Evolutionary conservation across 2,113 vertebrate genomes (phyloP).

Genomic region (Lagopus muta): DNA sequence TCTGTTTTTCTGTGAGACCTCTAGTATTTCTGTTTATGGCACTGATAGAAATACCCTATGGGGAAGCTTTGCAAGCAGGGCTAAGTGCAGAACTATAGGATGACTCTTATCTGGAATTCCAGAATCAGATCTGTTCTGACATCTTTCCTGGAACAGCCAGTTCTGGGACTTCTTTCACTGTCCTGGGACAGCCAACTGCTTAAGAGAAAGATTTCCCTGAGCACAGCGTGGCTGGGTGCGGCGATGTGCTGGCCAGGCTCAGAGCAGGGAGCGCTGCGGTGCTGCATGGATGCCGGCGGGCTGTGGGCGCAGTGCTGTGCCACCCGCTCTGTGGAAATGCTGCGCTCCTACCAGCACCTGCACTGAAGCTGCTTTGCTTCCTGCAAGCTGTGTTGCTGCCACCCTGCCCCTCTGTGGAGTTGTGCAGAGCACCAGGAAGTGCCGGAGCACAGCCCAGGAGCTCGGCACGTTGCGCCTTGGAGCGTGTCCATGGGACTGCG

Average conservation of each 20-base stretch:
- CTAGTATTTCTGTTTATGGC: neutral
- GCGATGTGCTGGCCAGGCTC: neutral
- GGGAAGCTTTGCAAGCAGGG: neutral
- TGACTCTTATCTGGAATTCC: no score
- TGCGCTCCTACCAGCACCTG: neutral
- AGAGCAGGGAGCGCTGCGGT: neutral
- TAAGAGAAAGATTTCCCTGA: neutral
- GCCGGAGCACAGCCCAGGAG: neutral
- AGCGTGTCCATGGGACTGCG: neutral
- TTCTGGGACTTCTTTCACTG: neutral
- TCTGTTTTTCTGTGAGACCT: neutral
- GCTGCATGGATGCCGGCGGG: rapidly evolving
- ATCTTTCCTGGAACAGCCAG: neutral
- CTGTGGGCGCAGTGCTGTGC: neutral
- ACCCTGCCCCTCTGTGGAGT: neutral
- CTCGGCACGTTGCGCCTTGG: neutral
- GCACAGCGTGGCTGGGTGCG: neutral
- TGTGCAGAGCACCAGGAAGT: neutral
- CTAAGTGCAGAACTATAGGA: neutral
- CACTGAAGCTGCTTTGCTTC: neutral
- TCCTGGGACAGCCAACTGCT: neutral
- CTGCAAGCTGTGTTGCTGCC: neutral
- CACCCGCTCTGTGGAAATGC: neutral
- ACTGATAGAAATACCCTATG: neutral
- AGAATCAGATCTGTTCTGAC: neutral